Evolutionary conservation across 1,140 invertebrate genomes (phyloP), one percentile per base, ranked within the genome.

Genomic region (Hetaerina americana): DNA sequence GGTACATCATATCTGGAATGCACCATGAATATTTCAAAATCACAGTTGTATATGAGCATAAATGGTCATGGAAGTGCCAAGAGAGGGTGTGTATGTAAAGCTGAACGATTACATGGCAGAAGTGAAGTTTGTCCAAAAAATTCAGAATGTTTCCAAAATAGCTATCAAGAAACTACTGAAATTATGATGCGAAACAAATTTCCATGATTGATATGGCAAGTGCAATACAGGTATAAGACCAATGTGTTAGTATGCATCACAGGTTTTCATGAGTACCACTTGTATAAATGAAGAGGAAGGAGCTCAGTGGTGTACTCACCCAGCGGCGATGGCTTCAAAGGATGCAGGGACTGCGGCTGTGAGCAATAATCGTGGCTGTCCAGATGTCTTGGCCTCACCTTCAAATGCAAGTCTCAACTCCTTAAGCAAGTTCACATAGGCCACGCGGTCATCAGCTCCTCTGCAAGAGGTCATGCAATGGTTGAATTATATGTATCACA

Each of bases 311-410:
- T 66, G 25, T 66, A 74, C 75, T 79, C 82, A 89, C 82, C 94
- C 94, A 69, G 93, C 92, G 69, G 92, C 92, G 70, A 96, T 93
- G 0, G 93, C 94, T 83, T 96, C 94, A 74, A 95, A 95, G 72
- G 91, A 94, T 0, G 94, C 93, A 49, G 94, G 94, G 0, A 97
- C 94, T 5, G 94, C 94, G 25, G 94, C 93, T 0, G 93, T 93
- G 0, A 97, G 83, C 1, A 97, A 80, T 0, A 97, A 85, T 75
- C 94, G 85, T 0, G 92, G 90, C 76, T 91, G 84, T 18, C 90
- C 90, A 0, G 90, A 90, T 0, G 85, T 87, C 73, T 87, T 87
- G 0, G 88, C 86, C 84, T 95, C 93, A 0, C 92, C 94, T 79
- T 96, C 94, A 78, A 96, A 96, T 0, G 94, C 93, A 18, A 94